A percentile compares a stretch with the other conserved stretches of the same genome.
phyloP scores from a whole-genome alignment of 2,113 vertebrate species.

The Dipodomys ordii region DNA sequence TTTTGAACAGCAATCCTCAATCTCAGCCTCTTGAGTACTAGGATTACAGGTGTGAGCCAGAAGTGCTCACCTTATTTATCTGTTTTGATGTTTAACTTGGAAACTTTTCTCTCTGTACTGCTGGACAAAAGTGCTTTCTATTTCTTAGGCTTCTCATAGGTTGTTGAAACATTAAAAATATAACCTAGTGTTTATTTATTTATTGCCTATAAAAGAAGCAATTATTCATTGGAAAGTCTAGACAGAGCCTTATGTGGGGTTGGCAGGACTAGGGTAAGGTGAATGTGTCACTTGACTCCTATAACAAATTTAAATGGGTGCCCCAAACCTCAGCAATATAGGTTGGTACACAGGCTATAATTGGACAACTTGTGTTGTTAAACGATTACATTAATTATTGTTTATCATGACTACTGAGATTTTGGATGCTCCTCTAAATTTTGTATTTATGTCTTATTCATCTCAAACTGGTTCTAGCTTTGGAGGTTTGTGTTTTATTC shows the following conservation, averaged over 20 bases:
- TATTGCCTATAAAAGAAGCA: constrained; percentile 25
- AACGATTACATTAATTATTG: constrained; percentile 1
- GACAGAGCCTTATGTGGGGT: not conserved
- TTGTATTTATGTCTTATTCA: not conserved
- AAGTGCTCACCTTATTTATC: not conserved
- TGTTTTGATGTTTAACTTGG: not conserved
- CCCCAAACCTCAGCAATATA: not conserved
- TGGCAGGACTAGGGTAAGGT: not conserved
- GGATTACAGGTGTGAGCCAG: too few relatives aligned
- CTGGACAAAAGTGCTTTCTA: not conserved
- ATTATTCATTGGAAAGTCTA: not conserved
- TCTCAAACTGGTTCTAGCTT: not conserved
- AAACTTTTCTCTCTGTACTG: constrained; percentile 8
- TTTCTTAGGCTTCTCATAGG: constrained; percentile 44
- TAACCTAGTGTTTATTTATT: constrained; percentile 28
- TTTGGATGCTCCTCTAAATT: not conserved
- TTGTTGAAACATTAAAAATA: not conserved
- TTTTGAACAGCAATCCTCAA: too few relatives aligned
- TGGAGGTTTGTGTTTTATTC: constrained; percentile 23
- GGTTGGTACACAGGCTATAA: not conserved
- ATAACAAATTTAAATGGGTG: not conserved
- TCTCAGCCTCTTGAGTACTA: too few relatives aligned
- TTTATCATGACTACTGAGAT: constrained; percentile 2
- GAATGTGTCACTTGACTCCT: not conserved
- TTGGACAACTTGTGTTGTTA: not conserved